Conservation (phyloP, 1,140 invertebrate genomes). For the Akabosia matsudoensis region DNA sequence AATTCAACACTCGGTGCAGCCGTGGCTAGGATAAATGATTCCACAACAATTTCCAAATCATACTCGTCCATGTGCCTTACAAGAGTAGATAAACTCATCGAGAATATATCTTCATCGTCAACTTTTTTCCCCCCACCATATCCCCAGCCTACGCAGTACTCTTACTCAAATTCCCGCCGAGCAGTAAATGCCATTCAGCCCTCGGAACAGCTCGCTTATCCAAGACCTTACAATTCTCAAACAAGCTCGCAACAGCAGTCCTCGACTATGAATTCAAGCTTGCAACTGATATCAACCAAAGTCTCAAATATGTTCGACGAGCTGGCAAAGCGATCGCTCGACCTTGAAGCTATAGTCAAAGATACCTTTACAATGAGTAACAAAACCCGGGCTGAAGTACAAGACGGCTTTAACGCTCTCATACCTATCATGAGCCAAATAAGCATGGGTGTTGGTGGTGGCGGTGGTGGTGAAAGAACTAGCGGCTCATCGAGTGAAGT, state of each 20-base stretch:
- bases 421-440: background rate
- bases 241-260: background rate
- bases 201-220: background rate
- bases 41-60: background rate
- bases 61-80: background rate
- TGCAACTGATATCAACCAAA: constrained; percentile 13
- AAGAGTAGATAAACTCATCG: background rate
- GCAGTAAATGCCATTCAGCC: background rate
- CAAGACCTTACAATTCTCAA: background rate
- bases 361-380: constrained; percentile 39
- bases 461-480: too few relatives aligned
- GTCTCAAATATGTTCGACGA: constrained; percentile 47
- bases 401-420: background rate
- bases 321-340: constrained; percentile 26
- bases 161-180: background rate
- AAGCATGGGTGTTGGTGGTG: too few relatives aligned
- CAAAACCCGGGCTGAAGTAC: constrained; percentile 35
- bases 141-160: background rate
- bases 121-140: background rate
- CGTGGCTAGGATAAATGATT: background rate
- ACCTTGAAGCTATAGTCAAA: constrained; percentile 32
- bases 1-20: background rate
- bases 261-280: background rate
- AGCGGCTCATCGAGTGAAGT: background rate
- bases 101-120: background rate